A percentile compares a stretch with the other conserved stretches of the same genome.
phyloP scores from a whole-genome alignment of 2,888 invertebrate genomes.

The Caenorhabditis drosophilae region DNA sequence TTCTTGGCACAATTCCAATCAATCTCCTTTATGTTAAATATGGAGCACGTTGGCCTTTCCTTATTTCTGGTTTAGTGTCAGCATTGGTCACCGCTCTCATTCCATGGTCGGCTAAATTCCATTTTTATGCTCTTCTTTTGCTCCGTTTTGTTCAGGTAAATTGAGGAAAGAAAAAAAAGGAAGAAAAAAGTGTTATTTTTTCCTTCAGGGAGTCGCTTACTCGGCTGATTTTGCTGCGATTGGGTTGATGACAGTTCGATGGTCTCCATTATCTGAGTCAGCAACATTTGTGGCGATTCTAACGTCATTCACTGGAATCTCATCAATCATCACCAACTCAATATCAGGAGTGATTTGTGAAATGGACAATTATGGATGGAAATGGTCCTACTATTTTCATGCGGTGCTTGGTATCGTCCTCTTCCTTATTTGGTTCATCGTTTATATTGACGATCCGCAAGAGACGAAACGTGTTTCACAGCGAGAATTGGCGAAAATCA shows the following conservation, averaged over 20 bases:
- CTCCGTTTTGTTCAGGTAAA: no score
- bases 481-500: constrained; percentile 46
- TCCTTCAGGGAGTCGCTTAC: constrained; percentile 48
- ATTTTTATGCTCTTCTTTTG: constrained; percentile 29
- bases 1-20: constrained; percentile 58
- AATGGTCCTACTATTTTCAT: constrained; percentile 41
- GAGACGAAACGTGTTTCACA: constrained; percentile 35
- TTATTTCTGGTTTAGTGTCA: constrained; percentile 47
- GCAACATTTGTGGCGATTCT: constrained; percentile 59
- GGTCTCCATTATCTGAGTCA: constrained; percentile 59
- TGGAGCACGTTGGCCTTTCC: constrained; percentile 58
- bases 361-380: constrained; percentile 37
- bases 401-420: constrained; percentile 35
- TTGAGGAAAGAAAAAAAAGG: no score
- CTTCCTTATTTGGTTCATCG: constrained; percentile 45
- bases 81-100: constrained; percentile 38
- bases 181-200: no score
- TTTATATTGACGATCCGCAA: constrained; percentile 50
- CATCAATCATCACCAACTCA: constrained; percentile 54
- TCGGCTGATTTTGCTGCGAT: constrained; percentile 48
- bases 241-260: constrained; percentile 50
- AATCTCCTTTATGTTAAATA: constrained; percentile 53
- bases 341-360: constrained; percentile 47
- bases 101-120: constrained; percentile 38
- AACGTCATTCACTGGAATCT: constrained; percentile 59